Conservation (phyloP, 2,888 invertebrate genomes). For the Athetis lepigone region DNA sequence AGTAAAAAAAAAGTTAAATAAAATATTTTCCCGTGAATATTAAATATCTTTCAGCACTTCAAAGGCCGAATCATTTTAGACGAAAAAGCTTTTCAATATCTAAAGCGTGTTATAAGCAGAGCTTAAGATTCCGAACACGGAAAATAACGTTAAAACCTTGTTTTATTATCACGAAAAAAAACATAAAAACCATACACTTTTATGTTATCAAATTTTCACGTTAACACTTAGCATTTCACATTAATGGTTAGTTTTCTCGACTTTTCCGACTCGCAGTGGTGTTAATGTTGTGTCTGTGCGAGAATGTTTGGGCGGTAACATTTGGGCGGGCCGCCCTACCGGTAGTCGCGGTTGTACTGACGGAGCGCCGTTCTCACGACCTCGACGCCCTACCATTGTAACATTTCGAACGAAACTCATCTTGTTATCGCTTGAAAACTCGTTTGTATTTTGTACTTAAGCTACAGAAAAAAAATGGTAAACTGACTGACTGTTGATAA, state of each 20-base stretch:
- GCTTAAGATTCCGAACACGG: conserved; percentile 29
- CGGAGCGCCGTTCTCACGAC: conserved; percentile 58
- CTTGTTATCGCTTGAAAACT: conserved; percentile 32
- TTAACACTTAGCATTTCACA: conserved; percentile 2
- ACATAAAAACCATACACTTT: conserved; percentile 22
- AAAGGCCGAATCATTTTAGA: conserved; percentile 8
- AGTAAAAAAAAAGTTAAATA: neutral
- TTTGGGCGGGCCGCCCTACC: conserved; percentile 75
- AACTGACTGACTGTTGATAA: too few species aligned
- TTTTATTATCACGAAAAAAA: neutral
- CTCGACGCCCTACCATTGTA: conserved; percentile 57
- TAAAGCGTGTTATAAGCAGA: conserved; percentile 43
- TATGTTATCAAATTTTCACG: neutral
- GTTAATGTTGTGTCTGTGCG: conserved; percentile 2
- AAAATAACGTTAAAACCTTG: conserved; percentile 23
- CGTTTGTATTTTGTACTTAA: conserved; percentile 21
- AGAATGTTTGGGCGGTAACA: conserved; percentile 62
- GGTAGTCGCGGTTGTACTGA: conserved; percentile 73
- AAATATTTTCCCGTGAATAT: neutral
- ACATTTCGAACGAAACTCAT: conserved; percentile 53
- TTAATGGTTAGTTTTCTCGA: conserved; percentile 6
- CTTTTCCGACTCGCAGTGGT: conserved; percentile 16
- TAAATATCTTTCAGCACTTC: conserved; percentile 7
- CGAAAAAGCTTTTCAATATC: conserved; percentile 28
- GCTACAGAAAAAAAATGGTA: too few species aligned